phyloP scores from a whole-genome alignment of 64 coral and sea anemone species.

The Astreopora myriophthalma region DNA sequence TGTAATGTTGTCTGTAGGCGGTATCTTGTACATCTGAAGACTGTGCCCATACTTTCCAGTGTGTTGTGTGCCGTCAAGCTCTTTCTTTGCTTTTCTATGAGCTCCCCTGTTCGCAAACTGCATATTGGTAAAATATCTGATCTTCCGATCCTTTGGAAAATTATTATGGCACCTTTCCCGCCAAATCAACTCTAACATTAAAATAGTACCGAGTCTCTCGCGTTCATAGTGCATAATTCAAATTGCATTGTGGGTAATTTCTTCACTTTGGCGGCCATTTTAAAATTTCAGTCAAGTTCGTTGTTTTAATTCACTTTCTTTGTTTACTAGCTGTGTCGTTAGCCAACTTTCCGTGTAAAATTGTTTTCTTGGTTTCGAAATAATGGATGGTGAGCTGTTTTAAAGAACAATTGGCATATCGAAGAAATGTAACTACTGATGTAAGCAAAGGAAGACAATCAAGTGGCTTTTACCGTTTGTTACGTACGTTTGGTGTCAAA shows the following conservation, averaged over 20 bases:
- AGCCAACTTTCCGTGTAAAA: too few relatives aligned
- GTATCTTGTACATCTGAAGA: slow-evolving; percentile 92
- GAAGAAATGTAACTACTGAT: too few relatives aligned
- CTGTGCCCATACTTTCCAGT: slow-evolving; percentile 36
- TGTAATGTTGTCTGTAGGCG: slow-evolving; percentile 91
- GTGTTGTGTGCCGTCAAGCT: neutral
- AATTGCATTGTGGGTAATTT: slow-evolving; percentile 25
- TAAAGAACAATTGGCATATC: too few relatives aligned
- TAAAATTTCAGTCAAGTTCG: neutral
- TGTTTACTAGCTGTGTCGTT: too few relatives aligned
- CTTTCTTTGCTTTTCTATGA: neutral
- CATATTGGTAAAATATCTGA: neutral
- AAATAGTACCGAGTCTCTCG: neutral
- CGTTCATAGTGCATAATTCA: neutral
- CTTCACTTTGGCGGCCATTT: slow-evolving; percentile 15
- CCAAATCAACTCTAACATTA: neutral
- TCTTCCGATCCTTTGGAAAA: too few relatives aligned
- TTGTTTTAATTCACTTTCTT: too few relatives aligned
- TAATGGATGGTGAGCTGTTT: too few relatives aligned
- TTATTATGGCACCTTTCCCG: neutral
- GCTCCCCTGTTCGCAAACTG: neutral
- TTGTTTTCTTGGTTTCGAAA: too few relatives aligned
- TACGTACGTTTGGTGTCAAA: too few relatives aligned
- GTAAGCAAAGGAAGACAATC: too few relatives aligned
- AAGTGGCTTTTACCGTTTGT: too few relatives aligned